phyloP scores from a whole-genome alignment of 1,140 invertebrate genomes.

The Olivierus martensii region DNA sequence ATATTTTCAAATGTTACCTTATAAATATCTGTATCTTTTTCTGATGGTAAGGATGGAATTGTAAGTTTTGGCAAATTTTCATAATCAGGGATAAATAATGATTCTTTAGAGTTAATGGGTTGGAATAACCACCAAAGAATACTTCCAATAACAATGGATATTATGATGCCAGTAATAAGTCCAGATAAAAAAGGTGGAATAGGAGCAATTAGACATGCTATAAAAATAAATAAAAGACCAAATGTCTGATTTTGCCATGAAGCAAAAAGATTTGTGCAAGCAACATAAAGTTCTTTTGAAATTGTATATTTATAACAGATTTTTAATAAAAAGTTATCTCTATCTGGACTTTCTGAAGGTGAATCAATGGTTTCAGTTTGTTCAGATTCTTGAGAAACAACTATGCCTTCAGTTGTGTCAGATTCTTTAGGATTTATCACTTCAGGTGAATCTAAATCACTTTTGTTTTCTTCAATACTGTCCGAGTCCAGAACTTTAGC shows the following conservation, averaged over 20 bases:
- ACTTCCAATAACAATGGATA: slow-evolving; percentile 3
- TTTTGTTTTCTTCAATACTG: not conserved
- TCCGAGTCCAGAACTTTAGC: not conserved
- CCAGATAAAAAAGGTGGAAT: slow-evolving; percentile 10
- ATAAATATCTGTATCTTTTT: slow-evolving; percentile 7
- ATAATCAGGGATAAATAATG: slow-evolving; percentile 4
- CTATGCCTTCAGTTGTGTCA: not conserved
- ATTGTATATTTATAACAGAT: not conserved
- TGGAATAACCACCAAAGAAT: slow-evolving; percentile 7
- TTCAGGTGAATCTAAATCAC: not conserved
- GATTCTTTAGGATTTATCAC: not conserved
- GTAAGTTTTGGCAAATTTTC: slow-evolving; percentile 1
- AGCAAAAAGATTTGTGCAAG: not conserved
- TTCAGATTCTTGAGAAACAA: not conserved
- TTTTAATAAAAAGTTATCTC: not conserved
- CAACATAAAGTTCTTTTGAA: not conserved
- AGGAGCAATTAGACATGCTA: slow-evolving; percentile 5
- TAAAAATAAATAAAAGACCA: slow-evolving; percentile 8
- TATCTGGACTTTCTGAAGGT: not conserved
- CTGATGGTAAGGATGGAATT: slow-evolving; percentile 5
- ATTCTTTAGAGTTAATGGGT: slow-evolving; percentile 3
- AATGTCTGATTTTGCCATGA: slow-evolving; percentile 2
- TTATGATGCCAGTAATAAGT: slow-evolving; percentile 9
- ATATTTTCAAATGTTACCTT: not conserved
- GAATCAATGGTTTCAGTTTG: not conserved